A percentile compares a stretch with the other conserved stretches of the same genome.
These are phyloP conservation scores for Entosphenus tridentatus DNA, from an alignment of 2,113 vertebrate species.

Conservation along the genomic window DNA sequence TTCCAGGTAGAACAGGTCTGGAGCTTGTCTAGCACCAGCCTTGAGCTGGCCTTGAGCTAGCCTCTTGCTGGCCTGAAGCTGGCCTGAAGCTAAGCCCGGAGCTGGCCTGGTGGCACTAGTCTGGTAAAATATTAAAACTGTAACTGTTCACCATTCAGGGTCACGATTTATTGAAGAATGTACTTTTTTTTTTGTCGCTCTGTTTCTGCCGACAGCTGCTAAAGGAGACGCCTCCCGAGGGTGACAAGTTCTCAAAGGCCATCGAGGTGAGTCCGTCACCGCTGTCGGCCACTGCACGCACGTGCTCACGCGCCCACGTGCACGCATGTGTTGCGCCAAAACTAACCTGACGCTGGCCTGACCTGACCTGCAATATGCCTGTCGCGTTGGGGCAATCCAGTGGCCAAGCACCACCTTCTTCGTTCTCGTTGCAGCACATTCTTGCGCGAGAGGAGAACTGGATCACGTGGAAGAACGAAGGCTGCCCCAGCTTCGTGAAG, in stretches of 20 bases:
- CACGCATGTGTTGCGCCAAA: background rate
- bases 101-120: too few relatives aligned
- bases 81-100: too few relatives aligned
- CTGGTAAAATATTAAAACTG: too few relatives aligned
- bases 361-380: too few relatives aligned
- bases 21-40: too few relatives aligned
- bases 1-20: constrained; percentile 46
- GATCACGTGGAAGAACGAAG: constrained; percentile 96
- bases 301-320: too few relatives aligned
- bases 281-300: too few relatives aligned
- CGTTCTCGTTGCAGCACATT: constrained; percentile 43
- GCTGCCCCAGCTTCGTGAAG: constrained; percentile 89
- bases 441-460: constrained; percentile 92
- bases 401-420: background rate
- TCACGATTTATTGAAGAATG: background rate
- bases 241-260: constrained; percentile 73
- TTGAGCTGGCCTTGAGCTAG: too few relatives aligned
- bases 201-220: constrained; percentile 35
- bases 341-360: background rate
- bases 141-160: too few relatives aligned
- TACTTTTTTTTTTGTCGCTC: background rate
- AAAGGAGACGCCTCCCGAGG: constrained; percentile 73
- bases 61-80: too few relatives aligned
- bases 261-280: constrained; percentile 43
- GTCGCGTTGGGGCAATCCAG: too few relatives aligned